Conservation (phyloP, 2,113 vertebrate species). For the Sylvia atricapilla region DNA sequence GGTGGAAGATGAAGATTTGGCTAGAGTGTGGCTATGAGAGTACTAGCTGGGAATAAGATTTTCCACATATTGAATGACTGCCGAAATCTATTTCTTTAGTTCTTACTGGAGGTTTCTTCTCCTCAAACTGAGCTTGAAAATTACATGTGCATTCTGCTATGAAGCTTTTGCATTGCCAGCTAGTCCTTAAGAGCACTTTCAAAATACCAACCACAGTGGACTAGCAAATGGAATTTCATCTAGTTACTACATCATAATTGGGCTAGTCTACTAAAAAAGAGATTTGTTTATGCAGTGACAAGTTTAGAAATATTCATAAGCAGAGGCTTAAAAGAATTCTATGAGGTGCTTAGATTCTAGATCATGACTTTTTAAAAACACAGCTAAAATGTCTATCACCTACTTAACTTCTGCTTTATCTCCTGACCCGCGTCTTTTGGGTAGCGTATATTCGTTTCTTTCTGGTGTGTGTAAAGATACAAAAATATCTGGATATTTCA, state of each 20-base stretch:
- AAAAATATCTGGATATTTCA: background rate
- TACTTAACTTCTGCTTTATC: background rate
- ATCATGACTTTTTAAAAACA: background rate
- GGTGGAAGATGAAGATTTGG: background rate
- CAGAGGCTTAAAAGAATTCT: background rate
- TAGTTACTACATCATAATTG: background rate
- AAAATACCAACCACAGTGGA: background rate
- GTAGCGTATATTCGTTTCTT: background rate
- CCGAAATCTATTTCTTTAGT: background rate
- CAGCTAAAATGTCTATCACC: background rate
- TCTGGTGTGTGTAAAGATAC: background rate
- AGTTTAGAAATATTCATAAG: background rate
- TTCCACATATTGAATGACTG: background rate
- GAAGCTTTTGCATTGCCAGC: background rate
- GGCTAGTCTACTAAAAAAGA: background rate
- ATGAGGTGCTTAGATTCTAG: background rate
- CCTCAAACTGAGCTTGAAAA: background rate
- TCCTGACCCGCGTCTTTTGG: background rate
- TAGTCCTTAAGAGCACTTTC: background rate
- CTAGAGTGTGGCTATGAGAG: background rate
- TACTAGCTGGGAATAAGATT: background rate
- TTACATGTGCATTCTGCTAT: background rate
- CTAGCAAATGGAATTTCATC: background rate
- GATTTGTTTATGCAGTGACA: background rate
- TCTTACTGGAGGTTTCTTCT: background rate